These are phyloP conservation scores for Sisyra nigra DNA, from an alignment of 2,888 invertebrate species.

Conservation along the genomic window DNA sequence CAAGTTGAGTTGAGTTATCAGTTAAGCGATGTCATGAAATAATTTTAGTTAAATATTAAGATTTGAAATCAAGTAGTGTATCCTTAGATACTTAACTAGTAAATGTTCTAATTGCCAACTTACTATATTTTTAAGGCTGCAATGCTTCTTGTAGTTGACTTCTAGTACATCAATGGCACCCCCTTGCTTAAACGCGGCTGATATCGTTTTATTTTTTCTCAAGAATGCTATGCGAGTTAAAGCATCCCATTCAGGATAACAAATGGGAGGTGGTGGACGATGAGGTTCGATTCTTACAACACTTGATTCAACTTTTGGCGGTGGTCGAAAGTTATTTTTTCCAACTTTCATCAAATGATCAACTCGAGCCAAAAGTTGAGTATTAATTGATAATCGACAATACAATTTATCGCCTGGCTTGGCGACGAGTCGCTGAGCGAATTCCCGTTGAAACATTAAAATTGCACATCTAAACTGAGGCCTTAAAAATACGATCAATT, in stretches of 20 bases:
- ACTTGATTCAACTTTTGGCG: constrained; percentile 97
- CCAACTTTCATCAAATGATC: constrained; percentile 95
- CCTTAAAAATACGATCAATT: constrained; percentile 20
- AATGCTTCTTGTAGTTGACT: constrained; percentile 80
- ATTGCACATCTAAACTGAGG: constrained; percentile 85
- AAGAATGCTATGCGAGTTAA: constrained; percentile 87
- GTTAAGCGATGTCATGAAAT: background rate
- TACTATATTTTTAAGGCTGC: constrained; percentile 72
- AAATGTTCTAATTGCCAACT: constrained; percentile 13
- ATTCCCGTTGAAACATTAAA: constrained; percentile 97
- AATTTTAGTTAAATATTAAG: background rate
- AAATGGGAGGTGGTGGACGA: constrained; percentile 91
- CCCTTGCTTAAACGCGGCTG: constrained; percentile 75
- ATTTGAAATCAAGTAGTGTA: constrained; percentile 1
- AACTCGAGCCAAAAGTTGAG: constrained; percentile 86
- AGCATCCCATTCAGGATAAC: constrained; percentile 98
- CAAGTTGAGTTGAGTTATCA: background rate
- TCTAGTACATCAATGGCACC: constrained; percentile 71
- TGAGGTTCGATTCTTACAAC: constrained; percentile 95
- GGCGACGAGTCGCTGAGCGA: constrained; percentile 91
- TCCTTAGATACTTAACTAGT: too few species aligned
- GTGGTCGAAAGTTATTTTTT: constrained; percentile 95
- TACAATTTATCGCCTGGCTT: constrained; percentile 95
- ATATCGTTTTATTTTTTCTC: constrained; percentile 91
- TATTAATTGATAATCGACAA: constrained; percentile 90